Evolutionary conservation across 2,888 invertebrate species (phyloP).

Genomic region (Tenthredo notha): DNA sequence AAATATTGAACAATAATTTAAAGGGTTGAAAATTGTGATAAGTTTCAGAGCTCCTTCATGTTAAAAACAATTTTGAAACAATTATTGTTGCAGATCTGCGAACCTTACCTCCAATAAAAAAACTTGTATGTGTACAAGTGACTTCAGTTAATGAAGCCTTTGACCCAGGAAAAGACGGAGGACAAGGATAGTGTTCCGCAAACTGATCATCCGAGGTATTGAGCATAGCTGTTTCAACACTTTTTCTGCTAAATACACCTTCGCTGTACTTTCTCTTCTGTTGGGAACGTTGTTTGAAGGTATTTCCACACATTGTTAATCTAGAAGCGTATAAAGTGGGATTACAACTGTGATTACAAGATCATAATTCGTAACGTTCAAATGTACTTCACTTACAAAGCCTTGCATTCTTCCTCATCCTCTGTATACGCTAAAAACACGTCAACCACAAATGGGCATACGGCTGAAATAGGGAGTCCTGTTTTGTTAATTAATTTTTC

Average conservation of each 20-base stretch:
- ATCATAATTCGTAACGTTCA: conserved; percentile 29
- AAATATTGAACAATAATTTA: background rate
- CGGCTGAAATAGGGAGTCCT: conserved; percentile 80
- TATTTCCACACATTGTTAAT: conserved; percentile 78
- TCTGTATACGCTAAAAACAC: conserved; percentile 78
- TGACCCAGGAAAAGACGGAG: conserved; percentile 79
- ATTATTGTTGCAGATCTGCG: background rate
- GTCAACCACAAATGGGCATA: conserved; percentile 83
- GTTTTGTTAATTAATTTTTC: conserved; percentile 80
- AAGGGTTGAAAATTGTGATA: background rate
- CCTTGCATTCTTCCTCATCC: conserved; percentile 82
- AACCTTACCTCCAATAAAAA: conserved; percentile 83
- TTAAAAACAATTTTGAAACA: background rate
- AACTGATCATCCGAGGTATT: conserved; percentile 79
- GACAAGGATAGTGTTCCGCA: conserved; percentile 79
- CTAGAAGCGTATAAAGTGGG: conserved; percentile 68
- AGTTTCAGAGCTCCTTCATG: background rate
- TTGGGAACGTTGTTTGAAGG: conserved; percentile 76
- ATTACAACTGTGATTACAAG: background rate
- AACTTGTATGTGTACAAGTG: conserved; percentile 81
- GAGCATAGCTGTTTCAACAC: conserved; percentile 81
- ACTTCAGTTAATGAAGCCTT: conserved; percentile 79
- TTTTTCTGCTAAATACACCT: conserved; percentile 84
- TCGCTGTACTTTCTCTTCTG: conserved; percentile 77
- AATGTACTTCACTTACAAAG: conserved; percentile 75